Evolutionary conservation across 2,888 invertebrate species (phyloP).

Genomic region (Eurytoma adleriae): DNA sequence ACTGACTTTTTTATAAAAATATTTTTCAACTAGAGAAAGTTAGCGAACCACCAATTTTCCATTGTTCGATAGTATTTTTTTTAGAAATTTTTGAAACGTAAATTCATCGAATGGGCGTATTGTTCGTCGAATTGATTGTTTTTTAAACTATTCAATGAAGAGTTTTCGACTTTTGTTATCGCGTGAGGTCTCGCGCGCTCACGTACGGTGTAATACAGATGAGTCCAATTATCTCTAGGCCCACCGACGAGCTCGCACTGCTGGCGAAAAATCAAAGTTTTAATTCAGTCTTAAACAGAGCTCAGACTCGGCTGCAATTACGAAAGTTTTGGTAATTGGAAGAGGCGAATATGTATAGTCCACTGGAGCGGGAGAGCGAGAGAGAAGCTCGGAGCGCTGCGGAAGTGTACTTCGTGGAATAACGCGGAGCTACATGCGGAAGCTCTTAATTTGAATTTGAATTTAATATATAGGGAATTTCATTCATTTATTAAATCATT

Average conservation of each 20-base stretch:
- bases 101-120: too few species aligned
- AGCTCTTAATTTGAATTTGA: constrained; percentile 28
- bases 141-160: constrained; percentile 49
- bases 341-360: constrained; percentile 48
- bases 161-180: constrained; percentile 59
- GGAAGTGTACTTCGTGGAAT: constrained; percentile 9
- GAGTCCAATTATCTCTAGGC: constrained; percentile 62
- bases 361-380: constrained; percentile 2
- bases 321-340: constrained; percentile 70
- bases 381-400: neutral
- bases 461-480: constrained; percentile 49
- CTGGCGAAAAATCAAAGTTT: constrained; percentile 71
- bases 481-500: constrained; percentile 35
- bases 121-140: too few species aligned
- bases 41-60: too few species aligned
- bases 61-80: too few species aligned
- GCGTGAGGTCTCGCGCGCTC: constrained; percentile 57
- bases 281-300: constrained; percentile 70
- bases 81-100: constrained; percentile 31
- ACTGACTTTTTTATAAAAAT: too few species aligned
- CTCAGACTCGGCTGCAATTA: constrained; percentile 64
- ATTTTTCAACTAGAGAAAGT: too few species aligned
- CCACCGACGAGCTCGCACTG: constrained; percentile 20
- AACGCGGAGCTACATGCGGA: neutral
- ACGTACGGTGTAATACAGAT: constrained; percentile 59